Evolutionary conservation across 2,888 invertebrate genomes (phyloP).

Genomic region (Coenonympha glycerion): DNA sequence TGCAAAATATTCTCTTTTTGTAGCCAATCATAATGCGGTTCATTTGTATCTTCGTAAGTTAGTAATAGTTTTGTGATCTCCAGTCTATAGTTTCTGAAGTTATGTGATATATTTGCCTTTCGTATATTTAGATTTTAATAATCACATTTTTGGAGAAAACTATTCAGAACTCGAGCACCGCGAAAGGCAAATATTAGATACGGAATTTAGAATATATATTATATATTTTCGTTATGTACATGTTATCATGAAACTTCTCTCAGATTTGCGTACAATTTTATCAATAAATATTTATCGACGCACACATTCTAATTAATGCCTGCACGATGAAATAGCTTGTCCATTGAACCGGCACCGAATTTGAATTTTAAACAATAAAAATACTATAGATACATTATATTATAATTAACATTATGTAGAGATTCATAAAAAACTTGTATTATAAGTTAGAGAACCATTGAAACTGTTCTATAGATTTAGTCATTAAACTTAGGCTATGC

Average conservation of each 20-base stretch:
- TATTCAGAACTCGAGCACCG: not conserved
- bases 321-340: slow-evolving; percentile 15
- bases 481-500: slow-evolving; percentile 20
- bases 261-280: no score
- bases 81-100: slow-evolving; percentile 48
- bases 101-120: slow-evolving; percentile 31
- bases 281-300: slow-evolving; percentile 1
- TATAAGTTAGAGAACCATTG: slow-evolving; percentile 28
- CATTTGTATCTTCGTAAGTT: slow-evolving; percentile 45
- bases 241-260: no score
- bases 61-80: slow-evolving; percentile 69
- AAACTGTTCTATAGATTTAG: slow-evolving; percentile 26
- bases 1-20: not conserved
- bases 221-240: not conserved
- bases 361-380: slow-evolving; percentile 18
- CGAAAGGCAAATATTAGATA: slow-evolving; percentile 10
- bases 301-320: slow-evolving; percentile 14
- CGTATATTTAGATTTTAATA: slow-evolving; percentile 5
- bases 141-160: not conserved
- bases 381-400: no score
- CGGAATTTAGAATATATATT: slow-evolving; percentile 1
- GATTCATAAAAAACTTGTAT: slow-evolving; percentile 27
- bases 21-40: slow-evolving; percentile 10
- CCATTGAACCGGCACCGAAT: slow-evolving; percentile 17
- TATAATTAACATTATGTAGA: slow-evolving; percentile 19